Base-by-base conservation (phyloP, 2,888 invertebrate genomes). In the Eupithecia abbreviata region DNA sequence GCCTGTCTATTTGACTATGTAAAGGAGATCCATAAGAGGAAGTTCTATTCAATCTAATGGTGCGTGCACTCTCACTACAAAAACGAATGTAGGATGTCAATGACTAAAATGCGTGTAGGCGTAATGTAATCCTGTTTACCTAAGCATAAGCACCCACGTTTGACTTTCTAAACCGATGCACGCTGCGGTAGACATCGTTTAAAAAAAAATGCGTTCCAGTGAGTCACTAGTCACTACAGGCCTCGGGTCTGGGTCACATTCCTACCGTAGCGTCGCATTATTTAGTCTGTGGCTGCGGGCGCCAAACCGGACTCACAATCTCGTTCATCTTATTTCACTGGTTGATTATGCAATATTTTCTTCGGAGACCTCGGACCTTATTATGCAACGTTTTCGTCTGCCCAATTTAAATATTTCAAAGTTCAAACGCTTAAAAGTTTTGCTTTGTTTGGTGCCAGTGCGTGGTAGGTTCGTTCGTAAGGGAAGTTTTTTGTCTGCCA, bases 161-260 rank as follows among this genome's bases (percentile, higher is more conserved):
- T 80, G 79, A 90, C 93, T 93, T 93, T 93, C 93, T 91, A 92
- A 92, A 89, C 82, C 83, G 85, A 87, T 86, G 83, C 85, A 81
- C 65, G 43, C 69, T 75, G 77, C 71, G 67, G 71, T 58, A 80
- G 87, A 87, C 85, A 85, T 85, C 84, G 86, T 82, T 85, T 84
- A 81, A 84, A 84, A 86, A 86, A 87, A 85, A 85, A 84, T 86
- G 82, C 85, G 85, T 88, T 87, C 85, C 83, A 84, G 84, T 94
- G 94, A 94, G 91, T 94, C 94, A 94, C 89, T 71, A 87, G 91
- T 94, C 94, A 93, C 89, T 67, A 86, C 87, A 87, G 87, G 88
- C 90, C 90, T 91, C 90, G 87, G 90, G 91, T 92, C 90, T 93
- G 93, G 94, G 93, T 94, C 92, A 93, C 94, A 95, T 95, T 94